A percentile compares a stretch with the other conserved stretches of the same genome.
phyloP scores from a whole-genome alignment of 2,113 vertebrate genomes.

The Alectura lathami region DNA sequence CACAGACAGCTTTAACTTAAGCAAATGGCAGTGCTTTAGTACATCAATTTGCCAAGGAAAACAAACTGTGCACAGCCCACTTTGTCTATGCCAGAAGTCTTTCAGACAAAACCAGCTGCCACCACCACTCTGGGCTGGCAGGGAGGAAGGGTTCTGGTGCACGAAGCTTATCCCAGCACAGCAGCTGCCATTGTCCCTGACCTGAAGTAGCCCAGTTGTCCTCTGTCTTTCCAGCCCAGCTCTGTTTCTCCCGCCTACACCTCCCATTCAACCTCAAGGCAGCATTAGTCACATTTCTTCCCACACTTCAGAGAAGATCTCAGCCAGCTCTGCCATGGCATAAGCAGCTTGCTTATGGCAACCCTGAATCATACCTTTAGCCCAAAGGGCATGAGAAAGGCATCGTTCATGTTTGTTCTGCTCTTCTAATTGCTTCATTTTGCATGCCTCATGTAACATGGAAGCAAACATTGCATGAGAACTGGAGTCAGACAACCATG shows the following conservation, averaged over 20 bases:
- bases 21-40: neutral
- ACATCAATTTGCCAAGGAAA: neutral
- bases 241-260: neutral
- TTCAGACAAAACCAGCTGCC: neutral
- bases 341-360: neutral
- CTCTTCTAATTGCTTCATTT: neutral
- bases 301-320: neutral
- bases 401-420: neutral
- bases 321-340: neutral
- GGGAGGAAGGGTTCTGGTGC: neutral
- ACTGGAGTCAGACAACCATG: neutral
- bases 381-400: neutral
- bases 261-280: neutral
- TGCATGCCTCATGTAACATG: accelerated
- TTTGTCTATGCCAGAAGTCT: neutral
- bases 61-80: neutral
- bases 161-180: neutral
- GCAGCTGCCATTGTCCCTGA: neutral
- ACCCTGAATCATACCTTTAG: neutral
- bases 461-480: neutral
- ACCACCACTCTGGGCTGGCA: neutral
- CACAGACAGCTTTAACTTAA: neutral
- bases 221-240: neutral
- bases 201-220: neutral
- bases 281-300: neutral